Evolutionary conservation across 2,888 invertebrate genomes (phyloP).

Genomic region (Rosalia funebris): DNA sequence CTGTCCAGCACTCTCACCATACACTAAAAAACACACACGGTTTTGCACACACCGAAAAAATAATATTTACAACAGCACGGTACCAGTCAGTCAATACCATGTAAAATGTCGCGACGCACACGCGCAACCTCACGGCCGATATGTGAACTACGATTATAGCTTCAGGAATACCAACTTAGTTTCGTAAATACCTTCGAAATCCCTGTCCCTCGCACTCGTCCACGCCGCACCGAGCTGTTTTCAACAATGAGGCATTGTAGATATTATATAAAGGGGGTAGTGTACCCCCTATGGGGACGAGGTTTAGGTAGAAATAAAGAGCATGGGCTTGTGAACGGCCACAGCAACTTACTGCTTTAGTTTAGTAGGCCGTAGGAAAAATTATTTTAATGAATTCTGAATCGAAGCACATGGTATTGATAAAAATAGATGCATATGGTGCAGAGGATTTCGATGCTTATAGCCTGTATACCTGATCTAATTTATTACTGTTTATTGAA

Average conservation of each 20-base stretch:
- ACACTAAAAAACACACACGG: conserved; percentile 54
- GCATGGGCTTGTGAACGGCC: conserved; percentile 7
- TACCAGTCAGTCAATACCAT: conserved; percentile 77
- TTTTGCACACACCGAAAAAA: conserved; percentile 67
- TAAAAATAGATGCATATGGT: background rate
- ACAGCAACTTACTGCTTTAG: background rate
- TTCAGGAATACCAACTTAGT: conserved; percentile 36
- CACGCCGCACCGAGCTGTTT: conserved; percentile 10
- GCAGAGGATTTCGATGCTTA: background rate
- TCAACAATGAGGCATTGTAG: conserved; percentile 34
- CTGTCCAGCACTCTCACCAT: conserved; percentile 55
- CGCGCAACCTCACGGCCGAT: conserved; percentile 63
- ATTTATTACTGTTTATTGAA: too few species aligned
- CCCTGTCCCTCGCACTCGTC: conserved; percentile 13
- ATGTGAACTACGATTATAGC: conserved; percentile 41
- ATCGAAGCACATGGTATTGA: background rate
- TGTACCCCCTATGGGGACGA: conserved; percentile 30
- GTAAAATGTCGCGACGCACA: conserved; percentile 76
- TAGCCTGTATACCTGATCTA: too few species aligned
- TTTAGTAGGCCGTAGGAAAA: background rate
- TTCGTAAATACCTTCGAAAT: conserved; percentile 9
- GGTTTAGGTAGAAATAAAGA: conserved; percentile 21
- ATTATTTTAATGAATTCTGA: background rate
- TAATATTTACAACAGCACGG: conserved; percentile 73
- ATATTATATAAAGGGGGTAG: conserved; percentile 28